Conservation (phyloP, 2,888 invertebrate genomes). For the Proisotoma minuta region DNA sequence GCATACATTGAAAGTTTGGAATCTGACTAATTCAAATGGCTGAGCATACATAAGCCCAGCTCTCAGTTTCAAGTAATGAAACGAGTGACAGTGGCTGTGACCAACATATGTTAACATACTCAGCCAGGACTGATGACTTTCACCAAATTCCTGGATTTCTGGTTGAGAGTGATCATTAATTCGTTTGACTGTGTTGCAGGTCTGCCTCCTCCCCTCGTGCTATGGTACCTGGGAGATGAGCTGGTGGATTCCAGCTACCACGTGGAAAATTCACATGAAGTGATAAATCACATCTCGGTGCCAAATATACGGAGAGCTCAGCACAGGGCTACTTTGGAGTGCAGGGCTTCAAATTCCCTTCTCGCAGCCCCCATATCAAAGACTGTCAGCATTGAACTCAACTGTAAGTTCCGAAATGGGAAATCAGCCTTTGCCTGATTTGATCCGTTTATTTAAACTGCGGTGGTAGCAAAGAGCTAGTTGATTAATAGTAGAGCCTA, state of each 20-base stretch:
- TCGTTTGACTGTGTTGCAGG: slow-evolving; percentile 27
- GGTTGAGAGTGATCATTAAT: slow-evolving; percentile 37
- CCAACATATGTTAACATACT: no score
- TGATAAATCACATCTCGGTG: slow-evolving; percentile 47
- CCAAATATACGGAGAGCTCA: slow-evolving; percentile 44
- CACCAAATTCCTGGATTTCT: no score
- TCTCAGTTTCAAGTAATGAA: no score
- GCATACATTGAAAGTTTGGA: no score
- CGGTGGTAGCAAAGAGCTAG: no score
- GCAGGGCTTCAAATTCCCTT: slow-evolving; percentile 44
- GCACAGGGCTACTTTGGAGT: slow-evolving; percentile 42
- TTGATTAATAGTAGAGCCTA: no score
- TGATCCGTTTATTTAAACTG: no score
- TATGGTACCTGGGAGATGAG: slow-evolving; percentile 47
- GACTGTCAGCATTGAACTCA: slow-evolving; percentile 47
- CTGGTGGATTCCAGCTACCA: slow-evolving; percentile 41
- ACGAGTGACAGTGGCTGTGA: no score
- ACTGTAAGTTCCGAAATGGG: slow-evolving; percentile 46
- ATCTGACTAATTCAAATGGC: no score
- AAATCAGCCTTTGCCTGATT: no score
- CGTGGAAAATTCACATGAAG: slow-evolving; percentile 42
- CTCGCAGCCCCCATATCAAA: slow-evolving; percentile 45
- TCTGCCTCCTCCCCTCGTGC: slow-evolving; percentile 39
- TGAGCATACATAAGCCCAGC: no score
- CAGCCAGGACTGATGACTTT: no score